Evolutionary conservation across 2,888 invertebrate genomes (phyloP).

Genomic region (Xylocampa areola): DNA sequence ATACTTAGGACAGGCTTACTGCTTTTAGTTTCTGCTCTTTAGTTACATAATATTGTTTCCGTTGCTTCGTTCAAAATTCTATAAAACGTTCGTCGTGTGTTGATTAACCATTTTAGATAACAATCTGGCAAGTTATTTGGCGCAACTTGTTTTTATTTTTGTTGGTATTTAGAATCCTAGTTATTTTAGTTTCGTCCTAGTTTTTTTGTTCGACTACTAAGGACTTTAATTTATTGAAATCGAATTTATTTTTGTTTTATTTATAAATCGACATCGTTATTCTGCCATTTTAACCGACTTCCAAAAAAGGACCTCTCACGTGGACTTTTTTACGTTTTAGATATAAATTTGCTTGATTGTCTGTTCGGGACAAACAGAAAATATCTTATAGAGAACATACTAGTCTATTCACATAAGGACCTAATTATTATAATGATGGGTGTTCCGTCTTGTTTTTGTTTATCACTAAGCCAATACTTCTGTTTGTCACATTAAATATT

Average conservation of each 20-base stretch:
- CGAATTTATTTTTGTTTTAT: slow-evolving; percentile 6
- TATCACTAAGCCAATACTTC: slow-evolving; percentile 55
- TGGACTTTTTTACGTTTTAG: slow-evolving; percentile 20
- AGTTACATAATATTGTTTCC: slow-evolving; percentile 40
- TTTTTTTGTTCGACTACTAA: slow-evolving; percentile 23
- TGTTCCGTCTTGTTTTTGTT: slow-evolving; percentile 65
- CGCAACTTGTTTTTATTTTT: slow-evolving; percentile 30
- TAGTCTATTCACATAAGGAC: slow-evolving; percentile 35
- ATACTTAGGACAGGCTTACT: slow-evolving; percentile 37
- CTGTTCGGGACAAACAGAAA: slow-evolving; percentile 8
- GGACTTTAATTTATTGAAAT: slow-evolving; percentile 22
- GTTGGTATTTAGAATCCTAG: slow-evolving; percentile 21
- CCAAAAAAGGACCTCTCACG: too few relatives aligned
- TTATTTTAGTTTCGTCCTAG: slow-evolving; percentile 14
- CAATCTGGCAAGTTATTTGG: slow-evolving; percentile 26
- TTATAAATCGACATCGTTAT: slow-evolving; percentile 11
- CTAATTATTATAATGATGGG: slow-evolving; percentile 40
- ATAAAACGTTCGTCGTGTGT: slow-evolving; percentile 7
- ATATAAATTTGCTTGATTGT: neutral
- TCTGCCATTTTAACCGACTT: too few relatives aligned
- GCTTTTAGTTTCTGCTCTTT: slow-evolving; percentile 15
- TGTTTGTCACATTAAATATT: slow-evolving; percentile 54
- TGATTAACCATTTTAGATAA: slow-evolving; percentile 44
- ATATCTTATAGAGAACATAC: slow-evolving; percentile 13
- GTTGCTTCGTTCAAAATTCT: slow-evolving; percentile 25